A percentile compares a stretch with the other conserved stretches of the same genome.
phyloP scores from a whole-genome alignment of 2,113 vertebrate species.

The Rattus norvegicus region DNA sequence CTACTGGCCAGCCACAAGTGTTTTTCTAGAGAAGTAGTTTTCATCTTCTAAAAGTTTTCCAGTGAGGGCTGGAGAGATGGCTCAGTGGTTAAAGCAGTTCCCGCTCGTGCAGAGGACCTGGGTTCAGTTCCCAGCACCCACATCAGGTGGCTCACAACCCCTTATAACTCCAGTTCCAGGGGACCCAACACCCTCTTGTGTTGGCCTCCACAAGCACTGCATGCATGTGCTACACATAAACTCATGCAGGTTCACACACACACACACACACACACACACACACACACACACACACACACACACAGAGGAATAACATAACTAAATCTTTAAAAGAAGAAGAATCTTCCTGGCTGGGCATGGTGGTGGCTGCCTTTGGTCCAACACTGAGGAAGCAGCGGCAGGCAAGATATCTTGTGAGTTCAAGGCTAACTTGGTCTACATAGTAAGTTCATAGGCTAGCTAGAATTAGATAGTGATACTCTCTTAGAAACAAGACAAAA shows the following conservation, averaged over 20 bases:
- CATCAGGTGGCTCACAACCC: background rate
- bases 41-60: background rate
- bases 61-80: background rate
- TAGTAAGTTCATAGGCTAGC: background rate
- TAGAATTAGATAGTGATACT: background rate
- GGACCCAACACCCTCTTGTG: background rate
- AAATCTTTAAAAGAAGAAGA: background rate
- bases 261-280: background rate
- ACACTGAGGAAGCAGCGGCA: background rate
- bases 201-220: background rate
- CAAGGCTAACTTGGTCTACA: background rate
- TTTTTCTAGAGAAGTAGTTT: slow-evolving; percentile 16
- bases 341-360: background rate
- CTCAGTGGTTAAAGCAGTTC: background rate
- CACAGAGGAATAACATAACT: background rate
- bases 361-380: background rate
- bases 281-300: background rate
- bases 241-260: background rate
- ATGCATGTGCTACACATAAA: background rate
- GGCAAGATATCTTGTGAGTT: background rate
- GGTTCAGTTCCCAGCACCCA: background rate
- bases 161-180: background rate
- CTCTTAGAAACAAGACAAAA: background rate
- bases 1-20: background rate
- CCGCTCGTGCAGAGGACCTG: background rate